Evolutionary conservation across 92 coral and sea anemone species (phyloP), one percentile per base, ranked within the genome.

Genomic region (Parazoanthus atlanticus): DNA sequence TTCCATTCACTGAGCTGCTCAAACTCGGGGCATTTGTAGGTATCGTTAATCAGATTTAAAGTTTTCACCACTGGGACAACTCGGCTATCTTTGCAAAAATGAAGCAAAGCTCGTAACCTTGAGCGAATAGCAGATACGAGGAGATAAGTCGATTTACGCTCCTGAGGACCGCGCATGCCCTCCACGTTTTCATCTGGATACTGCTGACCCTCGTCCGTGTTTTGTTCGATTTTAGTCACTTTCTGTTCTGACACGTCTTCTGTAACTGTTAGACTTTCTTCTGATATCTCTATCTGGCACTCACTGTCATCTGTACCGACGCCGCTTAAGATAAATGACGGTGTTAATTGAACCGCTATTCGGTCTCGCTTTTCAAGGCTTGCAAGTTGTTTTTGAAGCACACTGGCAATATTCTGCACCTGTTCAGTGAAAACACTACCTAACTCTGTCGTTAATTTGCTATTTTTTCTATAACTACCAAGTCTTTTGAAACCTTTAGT

Each of bases 131-230:
- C 46, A 33, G 38, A 81, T 4, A 21, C 36, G 30, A 81, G 85
- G 32, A 25, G 25, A 49, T 78, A 58, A 32, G 15, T 34, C 3
- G 31, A 61, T 65, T 81, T 81, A 33, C 29, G 58, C 21, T 58
- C 47, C 9, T 56, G 73, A 25, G n/a, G 72, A 58, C 29, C 33
- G 19, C 58, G 19, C 58, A 16, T 12, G 26, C 19, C 10, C 31
- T 81, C 46, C 26, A 0, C 40, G 19, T 81, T 34, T 34, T 81
- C 73, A 7, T 81, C 85, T 31, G 85, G 25, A 33, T 19, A 58
- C 85, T 34, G 85, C 28, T 81, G 49, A 33, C 21, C 85, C 1
- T 81, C 74, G 15, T 81, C 85, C 19, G 72, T 54, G 67, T 81
- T 81, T 15, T 8, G 73, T 64, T 81, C 73, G 47, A 81, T 81